A percentile compares a stretch with the other conserved stretches of the same genome.
Conservation (phyloP, 2,113 vertebrate species). For the Uria aalge region DNA sequence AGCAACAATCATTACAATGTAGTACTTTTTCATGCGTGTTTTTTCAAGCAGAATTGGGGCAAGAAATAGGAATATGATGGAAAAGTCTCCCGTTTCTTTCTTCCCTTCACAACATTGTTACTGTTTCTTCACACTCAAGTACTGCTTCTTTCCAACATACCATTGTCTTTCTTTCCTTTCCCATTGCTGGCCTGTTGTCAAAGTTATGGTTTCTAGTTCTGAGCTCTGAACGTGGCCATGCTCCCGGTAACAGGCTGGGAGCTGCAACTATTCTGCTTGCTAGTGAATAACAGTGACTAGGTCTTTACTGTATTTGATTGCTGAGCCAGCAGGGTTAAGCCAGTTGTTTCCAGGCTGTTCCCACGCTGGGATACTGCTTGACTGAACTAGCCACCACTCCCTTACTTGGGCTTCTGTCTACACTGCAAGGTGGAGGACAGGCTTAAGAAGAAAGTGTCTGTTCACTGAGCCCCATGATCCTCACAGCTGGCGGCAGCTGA, state of each 20-base stretch:
- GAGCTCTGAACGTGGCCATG: background rate
- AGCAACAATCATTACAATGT: background rate
- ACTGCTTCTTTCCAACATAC: background rate
- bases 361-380: background rate
- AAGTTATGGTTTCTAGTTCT: background rate
- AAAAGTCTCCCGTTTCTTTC: background rate
- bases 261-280: background rate
- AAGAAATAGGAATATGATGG: background rate
- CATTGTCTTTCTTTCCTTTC: background rate
- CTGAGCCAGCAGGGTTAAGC: background rate
- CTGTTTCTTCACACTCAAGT: background rate
- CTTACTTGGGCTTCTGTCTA: background rate
- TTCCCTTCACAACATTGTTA: background rate
- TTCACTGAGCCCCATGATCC: background rate
- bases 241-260: background rate
- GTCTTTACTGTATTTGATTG: background rate
- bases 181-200: background rate
- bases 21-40: slow-evolving; percentile 26
- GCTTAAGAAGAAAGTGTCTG: background rate
- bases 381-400: background rate
- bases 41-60: background rate
- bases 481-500: background rate
- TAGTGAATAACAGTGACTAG: background rate
- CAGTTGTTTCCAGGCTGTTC: background rate
- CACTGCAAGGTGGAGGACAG: background rate